These are phyloP conservation scores for Charanyca ferruginea DNA, from an alignment of 2,888 invertebrate species.

Conservation along the genomic window DNA sequence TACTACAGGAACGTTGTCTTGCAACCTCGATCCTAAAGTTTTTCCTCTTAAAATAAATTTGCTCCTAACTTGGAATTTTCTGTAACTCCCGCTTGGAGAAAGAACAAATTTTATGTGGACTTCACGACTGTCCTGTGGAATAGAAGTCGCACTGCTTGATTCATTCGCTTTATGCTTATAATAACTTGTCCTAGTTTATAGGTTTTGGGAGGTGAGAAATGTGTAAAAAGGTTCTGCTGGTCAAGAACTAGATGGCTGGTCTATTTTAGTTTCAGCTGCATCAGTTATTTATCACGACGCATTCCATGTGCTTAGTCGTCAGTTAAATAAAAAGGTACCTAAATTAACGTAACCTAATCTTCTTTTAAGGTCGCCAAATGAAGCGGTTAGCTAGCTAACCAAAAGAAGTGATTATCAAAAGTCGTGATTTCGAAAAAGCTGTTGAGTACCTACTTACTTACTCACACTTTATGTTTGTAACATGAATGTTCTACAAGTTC, in stretches of 20 bases:
- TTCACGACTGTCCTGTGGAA: conserved; percentile 35
- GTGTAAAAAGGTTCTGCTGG: background rate
- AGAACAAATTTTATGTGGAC: conserved; percentile 61
- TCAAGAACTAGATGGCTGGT: background rate
- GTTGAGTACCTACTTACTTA: too few species aligned
- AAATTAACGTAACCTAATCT: conserved; percentile 13
- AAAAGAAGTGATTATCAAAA: background rate
- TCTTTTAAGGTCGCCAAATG: too few species aligned
- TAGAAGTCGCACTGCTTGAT: conserved; percentile 23
- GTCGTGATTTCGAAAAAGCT: background rate
- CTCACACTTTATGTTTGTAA: too few species aligned
- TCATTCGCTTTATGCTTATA: conserved; percentile 43
- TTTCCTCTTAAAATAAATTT: conserved; percentile 68
- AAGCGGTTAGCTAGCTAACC: too few species aligned
- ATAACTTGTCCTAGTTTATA: conserved; percentile 24
- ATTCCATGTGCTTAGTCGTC: background rate
- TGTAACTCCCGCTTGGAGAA: conserved; percentile 27
- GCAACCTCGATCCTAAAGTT: conserved; percentile 52
- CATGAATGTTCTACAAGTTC: background rate
- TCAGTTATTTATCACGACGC: background rate
- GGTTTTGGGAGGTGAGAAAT: conserved; percentile 2
- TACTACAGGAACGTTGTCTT: conserved; percentile 57
- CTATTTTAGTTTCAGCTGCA: background rate
- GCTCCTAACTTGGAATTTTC: conserved; percentile 52
- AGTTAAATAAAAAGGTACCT: conserved; percentile 1